phyloP scores from a whole-genome alignment of 2,797 vertebrate species.

The Neosilurus hyrtlii region DNA sequence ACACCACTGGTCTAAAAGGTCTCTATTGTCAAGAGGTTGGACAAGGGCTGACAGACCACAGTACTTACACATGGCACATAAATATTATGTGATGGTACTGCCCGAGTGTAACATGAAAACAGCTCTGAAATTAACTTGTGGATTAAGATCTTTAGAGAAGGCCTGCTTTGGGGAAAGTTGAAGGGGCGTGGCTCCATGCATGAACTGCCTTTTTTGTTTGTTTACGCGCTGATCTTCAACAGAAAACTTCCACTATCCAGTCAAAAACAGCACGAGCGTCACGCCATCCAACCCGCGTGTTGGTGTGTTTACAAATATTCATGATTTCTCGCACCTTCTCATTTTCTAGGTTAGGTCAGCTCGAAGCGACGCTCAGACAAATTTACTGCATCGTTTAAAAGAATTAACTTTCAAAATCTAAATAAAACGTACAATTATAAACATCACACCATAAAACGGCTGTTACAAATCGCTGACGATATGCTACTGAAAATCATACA shows the following conservation, averaged over 20 bases:
- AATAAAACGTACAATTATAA: background rate
- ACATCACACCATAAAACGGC: too few species aligned
- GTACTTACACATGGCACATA: background rate
- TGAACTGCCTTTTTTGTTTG: conserved; percentile 43
- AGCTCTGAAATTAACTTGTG: background rate
- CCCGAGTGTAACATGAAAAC: background rate
- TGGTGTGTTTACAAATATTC: background rate
- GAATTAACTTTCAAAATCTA: too few species aligned
- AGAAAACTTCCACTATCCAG: conserved; percentile 11
- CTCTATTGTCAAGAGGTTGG: background rate
- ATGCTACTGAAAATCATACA: background rate
- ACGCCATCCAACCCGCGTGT: background rate
- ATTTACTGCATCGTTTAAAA: background rate
- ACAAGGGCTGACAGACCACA: background rate
- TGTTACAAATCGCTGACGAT: background rate
- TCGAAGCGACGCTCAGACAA: background rate
- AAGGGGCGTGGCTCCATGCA: conserved; percentile 54
- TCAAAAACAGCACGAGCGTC: conserved; percentile 1
- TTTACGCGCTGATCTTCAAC: conserved; percentile 39
- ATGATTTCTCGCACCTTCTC: background rate
- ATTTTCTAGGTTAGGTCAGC: background rate
- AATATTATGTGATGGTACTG: background rate
- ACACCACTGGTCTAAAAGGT: background rate
- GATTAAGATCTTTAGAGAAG: background rate
- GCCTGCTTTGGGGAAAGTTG: conserved; percentile 31